A percentile compares a stretch with the other conserved stretches of the same genome.
These are phyloP conservation scores for Bradypus variegatus DNA, from an alignment of 2,797 vertebrate genomes.

Conservation along the genomic window DNA sequence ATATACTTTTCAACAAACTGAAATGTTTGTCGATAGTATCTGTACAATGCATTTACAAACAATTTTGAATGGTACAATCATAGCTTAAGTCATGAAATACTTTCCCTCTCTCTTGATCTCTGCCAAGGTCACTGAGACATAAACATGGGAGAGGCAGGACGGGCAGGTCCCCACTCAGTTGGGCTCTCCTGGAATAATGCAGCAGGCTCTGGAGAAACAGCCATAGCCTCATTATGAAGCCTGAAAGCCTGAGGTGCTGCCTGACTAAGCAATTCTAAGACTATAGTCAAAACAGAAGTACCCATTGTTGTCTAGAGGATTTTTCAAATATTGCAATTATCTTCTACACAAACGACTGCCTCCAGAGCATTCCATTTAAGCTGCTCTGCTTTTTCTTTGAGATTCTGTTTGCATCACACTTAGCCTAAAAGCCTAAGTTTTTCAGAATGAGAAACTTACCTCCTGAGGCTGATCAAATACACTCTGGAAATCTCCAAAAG, in stretches of 20 bases:
- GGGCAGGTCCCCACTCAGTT: neutral
- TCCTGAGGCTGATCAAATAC: conserved; percentile 94
- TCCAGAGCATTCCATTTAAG: neutral
- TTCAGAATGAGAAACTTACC: conserved; percentile 72
- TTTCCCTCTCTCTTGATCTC: neutral
- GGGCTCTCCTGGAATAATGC: neutral
- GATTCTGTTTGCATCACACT: neutral
- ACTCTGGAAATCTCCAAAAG: conserved; percentile 88
- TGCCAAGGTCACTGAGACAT: neutral
- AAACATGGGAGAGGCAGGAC: neutral
- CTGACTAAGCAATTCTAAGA: neutral
- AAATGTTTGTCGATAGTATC: neutral
- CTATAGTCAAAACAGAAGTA: neutral
- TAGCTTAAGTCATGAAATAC: neutral
- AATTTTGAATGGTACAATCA: neutral
- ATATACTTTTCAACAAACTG: neutral
- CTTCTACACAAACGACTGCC: conserved; percentile 2
- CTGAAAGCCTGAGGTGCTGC: neutral
- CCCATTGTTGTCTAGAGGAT: neutral
- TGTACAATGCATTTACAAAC: neutral
- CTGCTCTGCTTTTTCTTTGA: conserved; percentile 16
- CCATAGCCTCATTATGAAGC: neutral
- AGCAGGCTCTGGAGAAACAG: neutral
- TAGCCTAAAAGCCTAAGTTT: neutral
- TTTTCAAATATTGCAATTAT: conserved; percentile 15